A percentile compares a stretch with the other conserved stretches of the same genome.
phyloP scores from a whole-genome alignment of 2,888 invertebrate species.

The Frankliniella fusca region DNA sequence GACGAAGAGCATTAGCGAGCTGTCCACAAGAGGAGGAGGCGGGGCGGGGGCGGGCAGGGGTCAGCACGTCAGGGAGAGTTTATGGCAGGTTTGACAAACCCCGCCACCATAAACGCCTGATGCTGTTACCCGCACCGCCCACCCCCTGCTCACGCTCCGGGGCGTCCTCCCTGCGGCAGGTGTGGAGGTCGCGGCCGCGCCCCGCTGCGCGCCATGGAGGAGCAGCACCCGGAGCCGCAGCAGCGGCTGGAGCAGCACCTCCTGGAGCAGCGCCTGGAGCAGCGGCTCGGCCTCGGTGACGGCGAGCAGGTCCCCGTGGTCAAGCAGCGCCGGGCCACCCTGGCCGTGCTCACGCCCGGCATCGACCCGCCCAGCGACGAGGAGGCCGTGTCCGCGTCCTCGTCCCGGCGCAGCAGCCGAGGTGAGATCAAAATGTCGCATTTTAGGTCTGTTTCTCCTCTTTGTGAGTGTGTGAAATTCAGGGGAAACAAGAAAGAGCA shows the following conservation, averaged over 20 bases:
- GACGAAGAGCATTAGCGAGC: too few relatives aligned
- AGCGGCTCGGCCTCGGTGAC: neutral
- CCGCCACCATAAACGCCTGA: too few relatives aligned
- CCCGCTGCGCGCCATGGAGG: neutral
- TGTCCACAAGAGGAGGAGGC: too few relatives aligned
- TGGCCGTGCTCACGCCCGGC: constrained; percentile 20
- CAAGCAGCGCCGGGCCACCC: constrained; percentile 11
- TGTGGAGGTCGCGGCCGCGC: neutral
- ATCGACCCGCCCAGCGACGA: constrained; percentile 16
- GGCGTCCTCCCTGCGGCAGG: too few relatives aligned
- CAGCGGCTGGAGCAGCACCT: constrained; percentile 2
- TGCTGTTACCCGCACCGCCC: too few relatives aligned
- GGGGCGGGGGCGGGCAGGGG: too few relatives aligned
- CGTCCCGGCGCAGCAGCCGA: constrained; percentile 17
- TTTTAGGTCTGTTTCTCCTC: too few relatives aligned
- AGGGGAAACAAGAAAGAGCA: too few relatives aligned
- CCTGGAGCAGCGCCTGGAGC: neutral
- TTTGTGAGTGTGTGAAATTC: too few relatives aligned
- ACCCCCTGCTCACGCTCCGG: too few relatives aligned
- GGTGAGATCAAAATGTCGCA: neutral
- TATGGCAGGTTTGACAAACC: too few relatives aligned
- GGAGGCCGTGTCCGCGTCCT: constrained; percentile 1
- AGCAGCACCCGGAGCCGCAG: neutral
- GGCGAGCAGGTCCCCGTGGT: neutral
- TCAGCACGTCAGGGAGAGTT: too few relatives aligned